Percentiles rank a stretch among this genome's conserved stretches.
phyloP scores from a whole-genome alignment of 2,888 invertebrate genomes.

The Cephus sareptanus region DNA sequence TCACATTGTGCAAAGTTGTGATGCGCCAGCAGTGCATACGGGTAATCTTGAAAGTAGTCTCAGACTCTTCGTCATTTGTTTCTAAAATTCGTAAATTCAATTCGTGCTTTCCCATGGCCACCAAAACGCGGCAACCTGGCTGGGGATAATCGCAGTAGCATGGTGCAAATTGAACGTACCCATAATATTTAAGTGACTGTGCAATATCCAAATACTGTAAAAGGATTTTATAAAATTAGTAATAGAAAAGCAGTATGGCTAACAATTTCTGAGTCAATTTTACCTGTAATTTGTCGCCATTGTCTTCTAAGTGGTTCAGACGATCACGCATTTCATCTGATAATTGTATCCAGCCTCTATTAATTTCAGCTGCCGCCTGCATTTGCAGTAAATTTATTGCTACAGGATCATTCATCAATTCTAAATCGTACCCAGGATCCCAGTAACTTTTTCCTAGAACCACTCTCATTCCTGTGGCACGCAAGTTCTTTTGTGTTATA shows the following conservation, averaged over 20 bases:
- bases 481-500: slow-evolving; percentile 81
- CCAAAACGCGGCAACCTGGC: slow-evolving; percentile 74
- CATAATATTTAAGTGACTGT: slow-evolving; percentile 87
- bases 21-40: slow-evolving; percentile 98
- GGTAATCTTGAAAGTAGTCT: slow-evolving; percentile 92
- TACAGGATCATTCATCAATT: slow-evolving; percentile 83
- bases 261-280: slow-evolving; percentile 1
- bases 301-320: slow-evolving; percentile 77
- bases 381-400: slow-evolving; percentile 88
- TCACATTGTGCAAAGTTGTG: slow-evolving; percentile 82
- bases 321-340: slow-evolving; percentile 77
- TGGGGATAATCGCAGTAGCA: slow-evolving; percentile 83
- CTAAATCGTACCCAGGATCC: slow-evolving; percentile 86
- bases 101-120: slow-evolving; percentile 89
- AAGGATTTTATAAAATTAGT: slow-evolving; percentile 27
- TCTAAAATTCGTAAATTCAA: slow-evolving; percentile 74
- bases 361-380: slow-evolving; percentile 88
- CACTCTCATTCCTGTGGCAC: slow-evolving; percentile 82
- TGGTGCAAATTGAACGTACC: slow-evolving; percentile 83
- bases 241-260: slow-evolving; percentile 11
- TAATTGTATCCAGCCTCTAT: slow-evolving; percentile 85
- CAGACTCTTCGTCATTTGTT: slow-evolving; percentile 75
- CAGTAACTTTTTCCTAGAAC: slow-evolving; percentile 93
- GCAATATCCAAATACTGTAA: slow-evolving; percentile 87
- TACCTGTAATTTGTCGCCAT: slow-evolving; percentile 86